These are phyloP conservation scores for Drosophila virilis DNA, from an alignment of 1,140 invertebrate genomes.

Conservation along the genomic window DNA sequence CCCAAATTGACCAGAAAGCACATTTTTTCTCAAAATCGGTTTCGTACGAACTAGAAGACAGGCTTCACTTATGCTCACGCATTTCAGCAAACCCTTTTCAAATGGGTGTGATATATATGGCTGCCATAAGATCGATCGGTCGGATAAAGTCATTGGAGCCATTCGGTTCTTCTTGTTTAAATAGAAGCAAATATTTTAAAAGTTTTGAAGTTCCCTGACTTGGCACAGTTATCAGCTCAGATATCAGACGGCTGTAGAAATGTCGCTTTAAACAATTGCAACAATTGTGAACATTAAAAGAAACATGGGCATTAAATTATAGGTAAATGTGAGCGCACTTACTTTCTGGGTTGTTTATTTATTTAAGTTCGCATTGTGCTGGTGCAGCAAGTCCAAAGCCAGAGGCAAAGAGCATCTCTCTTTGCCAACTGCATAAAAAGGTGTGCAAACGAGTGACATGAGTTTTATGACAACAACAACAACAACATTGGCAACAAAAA, in stretches of 20 bases:
- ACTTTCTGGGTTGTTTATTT: slow-evolving; percentile 16
- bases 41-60: too few species aligned
- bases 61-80: too few species aligned
- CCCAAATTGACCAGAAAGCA: too few species aligned
- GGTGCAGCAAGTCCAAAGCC: background rate
- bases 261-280: background rate
- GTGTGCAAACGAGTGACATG: slow-evolving; percentile 60
- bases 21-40: too few species aligned
- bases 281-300: background rate
- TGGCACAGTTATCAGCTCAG: background rate
- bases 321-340: background rate
- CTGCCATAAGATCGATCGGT: too few species aligned
- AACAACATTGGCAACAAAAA: background rate
- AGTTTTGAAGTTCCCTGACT: too few species aligned
- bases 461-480: slow-evolving; percentile 50
- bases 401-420: slow-evolving; percentile 8
- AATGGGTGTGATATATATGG: too few species aligned
- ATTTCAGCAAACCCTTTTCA: too few species aligned
- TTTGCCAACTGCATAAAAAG: slow-evolving; percentile 31
- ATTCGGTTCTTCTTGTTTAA: too few species aligned
- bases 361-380: slow-evolving; percentile 1
- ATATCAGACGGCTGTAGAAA: background rate
- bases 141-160: too few species aligned
- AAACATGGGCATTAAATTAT: background rate
- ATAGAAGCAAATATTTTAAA: too few species aligned